Base-by-base conservation (phyloP, 2,888 invertebrate genomes). In the Hypomecis punctinalis region DNA sequence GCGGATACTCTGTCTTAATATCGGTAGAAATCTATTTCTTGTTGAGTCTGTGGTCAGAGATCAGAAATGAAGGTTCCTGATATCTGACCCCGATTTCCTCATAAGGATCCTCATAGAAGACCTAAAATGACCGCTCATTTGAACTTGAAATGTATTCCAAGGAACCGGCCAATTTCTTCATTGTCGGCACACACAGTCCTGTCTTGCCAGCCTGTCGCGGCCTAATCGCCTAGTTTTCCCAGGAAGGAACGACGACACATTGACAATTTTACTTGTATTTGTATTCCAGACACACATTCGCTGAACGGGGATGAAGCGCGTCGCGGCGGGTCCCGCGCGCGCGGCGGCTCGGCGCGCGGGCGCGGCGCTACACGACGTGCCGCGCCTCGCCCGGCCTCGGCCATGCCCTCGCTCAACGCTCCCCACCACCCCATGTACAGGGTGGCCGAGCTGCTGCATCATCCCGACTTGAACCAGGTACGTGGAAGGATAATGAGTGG, bases 351-450 rank as follows among this genome's bases (percentile, higher is more conserved):
- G 0, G 60, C 76, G 6, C 79, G 82, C 8, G 76, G 79, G 0
- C 69, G 78, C 13, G 68, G 74, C 43, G 59, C 11, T 65, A 80
- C 79, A 81, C 33, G 86, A 77, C 5, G 81, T 73, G 0, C 46
- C 78, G 0, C 78, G 80, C 8, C 83, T 77, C n/a, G 90, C 0
- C 86, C 89, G 42, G 83, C 88, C 0, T 83, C 87, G 1, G 85
- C 88, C 5, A 78, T 86, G 64, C 94, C 94, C 59, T 94, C 94
- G 74, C 94, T 94, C 1, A 71, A 83, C 72, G 58, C 81, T 73
- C 74, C 79, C 37, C 86, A 85, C 59, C 89, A 86, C 63, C 81
- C 88, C 43, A 61, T 82, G 37, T 83, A 80, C 69, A 83, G 84
- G 8, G 84, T 85, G 63, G 77, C 81, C 13, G 83, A 82, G 43